Conservation (phyloP, 2,888 invertebrate genomes). For the Drosophila picticornis region DNA sequence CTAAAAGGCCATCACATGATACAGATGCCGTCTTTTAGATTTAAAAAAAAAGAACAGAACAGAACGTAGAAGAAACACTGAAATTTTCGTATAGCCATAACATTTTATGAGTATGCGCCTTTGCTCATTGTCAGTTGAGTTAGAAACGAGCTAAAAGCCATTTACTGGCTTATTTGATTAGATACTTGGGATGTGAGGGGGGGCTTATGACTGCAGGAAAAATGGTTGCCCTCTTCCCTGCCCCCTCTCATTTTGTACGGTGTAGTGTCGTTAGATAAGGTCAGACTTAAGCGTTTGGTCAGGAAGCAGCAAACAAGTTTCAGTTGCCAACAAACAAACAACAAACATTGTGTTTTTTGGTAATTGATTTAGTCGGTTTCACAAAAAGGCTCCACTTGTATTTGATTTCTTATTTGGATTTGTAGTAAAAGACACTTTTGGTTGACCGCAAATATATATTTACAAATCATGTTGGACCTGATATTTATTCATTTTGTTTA, state of each 20-base stretch:
- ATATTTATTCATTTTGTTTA: neutral
- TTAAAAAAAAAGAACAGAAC: conserved; percentile 54
- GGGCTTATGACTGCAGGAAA: neutral
- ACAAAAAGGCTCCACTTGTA: neutral
- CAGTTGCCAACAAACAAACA: neutral
- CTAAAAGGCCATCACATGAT: conserved; percentile 75
- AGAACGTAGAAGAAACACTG: conserved; percentile 9
- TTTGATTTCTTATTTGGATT: neutral
- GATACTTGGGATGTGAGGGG: conserved; percentile 10
- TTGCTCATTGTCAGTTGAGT: conserved; percentile 49
- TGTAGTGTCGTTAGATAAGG: neutral
- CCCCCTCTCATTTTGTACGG: neutral
- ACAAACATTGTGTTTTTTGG: neutral
- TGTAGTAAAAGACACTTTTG: neutral
- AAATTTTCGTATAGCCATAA: conserved; percentile 56
- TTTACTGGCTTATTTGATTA: conserved; percentile 69
- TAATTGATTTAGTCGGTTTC: neutral
- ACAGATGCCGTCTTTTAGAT: conserved; percentile 67
- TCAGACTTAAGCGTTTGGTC: neutral
- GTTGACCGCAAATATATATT: neutral
- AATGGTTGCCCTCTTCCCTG: neutral
- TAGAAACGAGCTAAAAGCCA: conserved; percentile 49
- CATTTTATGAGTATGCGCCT: conserved; percentile 46
- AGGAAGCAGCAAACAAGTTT: neutral
- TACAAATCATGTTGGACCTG: accelerated